Percentiles rank a stretch among this genome's conserved stretches.
Evolutionary conservation across 2,888 invertebrate species (phyloP).

Genomic region (Alcis repandata): DNA sequence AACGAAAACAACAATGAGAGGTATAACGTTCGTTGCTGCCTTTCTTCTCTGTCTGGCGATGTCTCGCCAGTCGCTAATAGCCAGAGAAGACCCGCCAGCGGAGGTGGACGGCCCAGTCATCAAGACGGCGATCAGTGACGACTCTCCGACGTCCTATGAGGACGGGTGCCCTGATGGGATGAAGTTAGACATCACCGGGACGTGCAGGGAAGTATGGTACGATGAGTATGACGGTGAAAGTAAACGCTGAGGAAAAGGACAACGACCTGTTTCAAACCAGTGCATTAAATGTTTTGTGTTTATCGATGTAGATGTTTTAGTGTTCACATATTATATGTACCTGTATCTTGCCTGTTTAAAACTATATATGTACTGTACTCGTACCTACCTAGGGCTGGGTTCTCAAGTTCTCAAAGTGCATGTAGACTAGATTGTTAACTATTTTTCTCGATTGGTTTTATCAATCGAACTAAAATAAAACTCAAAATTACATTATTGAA

Average conservation of each 20-base stretch:
- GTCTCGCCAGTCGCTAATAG: conserved; percentile 1
- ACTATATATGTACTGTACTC: too few species aligned
- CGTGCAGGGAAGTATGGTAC: conserved; percentile 11
- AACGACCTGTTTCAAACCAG: neutral
- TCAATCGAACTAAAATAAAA: too few species aligned
- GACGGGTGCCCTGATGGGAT: neutral
- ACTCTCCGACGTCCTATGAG: conserved; percentile 7
- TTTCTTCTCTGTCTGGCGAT: conserved; percentile 1
- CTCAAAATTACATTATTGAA: too few species aligned
- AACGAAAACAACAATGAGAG: conserved; percentile 1
- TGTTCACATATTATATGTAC: neutral
- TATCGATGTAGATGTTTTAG: neutral
- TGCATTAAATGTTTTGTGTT: neutral
- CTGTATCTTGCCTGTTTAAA: too few species aligned
- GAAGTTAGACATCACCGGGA: neutral
- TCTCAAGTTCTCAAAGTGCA: too few species aligned
- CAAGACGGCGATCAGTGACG: conserved; percentile 6
- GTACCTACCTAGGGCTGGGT: too few species aligned
- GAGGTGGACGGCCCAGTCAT: conserved; percentile 2
- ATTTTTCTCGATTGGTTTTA: too few species aligned
- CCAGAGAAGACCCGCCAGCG: neutral
- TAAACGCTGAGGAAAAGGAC: neutral
- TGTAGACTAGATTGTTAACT: too few species aligned
- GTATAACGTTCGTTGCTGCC: neutral
- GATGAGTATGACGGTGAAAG: conserved; percentile 5